Evolutionary conservation across 2,113 vertebrate genomes (phyloP), one percentile per base, ranked within the genome.

Genomic region (Hassar affinis): DNA sequence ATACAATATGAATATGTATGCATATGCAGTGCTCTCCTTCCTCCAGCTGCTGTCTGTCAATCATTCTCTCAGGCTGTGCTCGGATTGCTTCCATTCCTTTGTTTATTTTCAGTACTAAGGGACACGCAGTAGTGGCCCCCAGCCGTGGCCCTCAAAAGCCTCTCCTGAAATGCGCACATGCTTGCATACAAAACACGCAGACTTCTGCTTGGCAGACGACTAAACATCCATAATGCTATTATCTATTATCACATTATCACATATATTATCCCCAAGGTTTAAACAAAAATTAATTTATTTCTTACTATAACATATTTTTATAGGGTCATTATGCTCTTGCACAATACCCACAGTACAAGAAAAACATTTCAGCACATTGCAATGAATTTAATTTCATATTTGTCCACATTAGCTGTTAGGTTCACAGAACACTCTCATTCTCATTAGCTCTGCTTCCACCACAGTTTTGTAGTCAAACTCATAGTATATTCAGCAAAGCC

Each of bases 1-100:
- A 69, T 81, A 59, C 69, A 62, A 38, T 69, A 57, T 83, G 82
- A 74, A 77, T 84, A 78, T 83, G 74, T 54, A 51, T 66, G 22
- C 72, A 82, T 86, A 84, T 82, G 71, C 80, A 72, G 77, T n/a
- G 33, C 68, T 81, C 38, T 72, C 33, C 51, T 81, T 59, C 35
- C 49, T 42, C 88, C 92, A 93, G 85, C 90, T 92, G 90, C 89
- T 79, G 45, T 76, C 83, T 88, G 89, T 90, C 92, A 91, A 77
- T 93, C 92, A 90, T 49, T 76, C 27, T 61, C 35, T 79, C 77
- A 89, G 78, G 86, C 84, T 83, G 14, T 88, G 90, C 86, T 87
- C 87, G 78, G 64, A 89, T 92, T 85, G 81, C 89, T 91, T 87
- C 80, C 86, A 85, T 91, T 83, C 83, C 86, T 89, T 80, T 88